Percentiles rank a stretch among this genome's conserved stretches.
These are phyloP conservation scores for Coendou prehensilis DNA, from an alignment of 2,797 vertebrate genomes.

Conservation along the genomic window DNA sequence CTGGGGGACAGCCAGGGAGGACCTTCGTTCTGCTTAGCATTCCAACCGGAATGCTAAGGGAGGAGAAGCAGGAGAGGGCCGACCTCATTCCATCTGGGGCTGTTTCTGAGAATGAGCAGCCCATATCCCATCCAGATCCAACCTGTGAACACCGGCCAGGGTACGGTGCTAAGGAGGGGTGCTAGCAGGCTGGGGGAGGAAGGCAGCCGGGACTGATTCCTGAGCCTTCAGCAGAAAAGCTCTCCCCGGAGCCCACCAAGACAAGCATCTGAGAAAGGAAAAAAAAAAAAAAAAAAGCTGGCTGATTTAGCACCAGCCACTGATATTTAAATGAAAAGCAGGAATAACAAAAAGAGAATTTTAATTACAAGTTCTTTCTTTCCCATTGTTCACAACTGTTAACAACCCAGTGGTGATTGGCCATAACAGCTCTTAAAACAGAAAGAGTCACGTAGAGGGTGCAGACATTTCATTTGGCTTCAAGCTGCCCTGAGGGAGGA, in stretches of 20 bases:
- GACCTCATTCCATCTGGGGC: background rate
- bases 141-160: background rate
- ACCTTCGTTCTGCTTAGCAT: background rate
- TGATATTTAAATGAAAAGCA: slow-evolving; percentile 33
- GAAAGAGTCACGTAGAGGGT: background rate
- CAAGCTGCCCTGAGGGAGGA: background rate
- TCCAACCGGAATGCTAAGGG: background rate
- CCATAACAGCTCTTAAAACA: slow-evolving; percentile 49
- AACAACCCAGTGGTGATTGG: slow-evolving; percentile 26
- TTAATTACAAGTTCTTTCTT: slow-evolving; percentile 53
- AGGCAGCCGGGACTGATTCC: background rate
- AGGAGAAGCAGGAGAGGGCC: background rate
- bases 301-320: background rate
- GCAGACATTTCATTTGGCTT: background rate
- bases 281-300: background rate
- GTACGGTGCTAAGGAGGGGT: background rate
- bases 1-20: background rate
- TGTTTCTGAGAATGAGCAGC: background rate
- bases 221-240: background rate
- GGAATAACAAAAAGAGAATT: slow-evolving; percentile 35
- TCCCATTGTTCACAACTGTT: slow-evolving; percentile 36
- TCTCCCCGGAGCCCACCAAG: background rate
- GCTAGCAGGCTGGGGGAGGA: background rate
- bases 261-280: background rate
- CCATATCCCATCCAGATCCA: background rate